A percentile compares a stretch with the other conserved stretches of the same genome.
Evolutionary conservation across 2,888 invertebrate genomes (phyloP).

Genomic region (Neoascia interrupta): DNA sequence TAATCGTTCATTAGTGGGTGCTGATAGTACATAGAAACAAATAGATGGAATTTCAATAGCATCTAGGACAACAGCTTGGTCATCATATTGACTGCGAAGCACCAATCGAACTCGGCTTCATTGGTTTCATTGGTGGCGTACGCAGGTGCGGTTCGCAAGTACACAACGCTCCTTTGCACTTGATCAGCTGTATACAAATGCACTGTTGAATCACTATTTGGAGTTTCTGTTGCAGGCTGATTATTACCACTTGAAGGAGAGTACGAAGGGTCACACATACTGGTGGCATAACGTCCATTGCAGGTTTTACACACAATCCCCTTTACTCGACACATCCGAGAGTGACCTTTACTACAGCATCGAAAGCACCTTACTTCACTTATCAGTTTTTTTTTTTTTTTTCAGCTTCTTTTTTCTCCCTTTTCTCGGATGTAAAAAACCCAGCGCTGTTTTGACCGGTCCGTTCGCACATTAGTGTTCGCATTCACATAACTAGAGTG

Average conservation of each 20-base stretch:
- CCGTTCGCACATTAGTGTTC: too few relatives aligned
- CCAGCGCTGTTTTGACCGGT: conserved; percentile 26
- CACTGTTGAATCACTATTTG: neutral
- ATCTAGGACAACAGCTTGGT: conserved; percentile 18
- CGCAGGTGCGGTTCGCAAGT: conserved; percentile 37
- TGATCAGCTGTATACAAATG: neutral
- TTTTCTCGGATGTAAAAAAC: conserved; percentile 2
- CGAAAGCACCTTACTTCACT: neutral
- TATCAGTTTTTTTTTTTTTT: conserved; percentile 1
- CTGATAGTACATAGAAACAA: conserved; percentile 14
- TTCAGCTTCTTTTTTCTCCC: neutral
- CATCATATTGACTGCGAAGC: conserved; percentile 28
- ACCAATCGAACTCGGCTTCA: conserved; percentile 20
- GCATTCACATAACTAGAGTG: neutral
- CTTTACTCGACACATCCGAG: neutral
- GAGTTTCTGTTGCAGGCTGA: neutral
- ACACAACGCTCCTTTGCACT: conserved; percentile 1
- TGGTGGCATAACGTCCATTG: neutral
- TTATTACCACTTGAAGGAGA: neutral
- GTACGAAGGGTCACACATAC: neutral
- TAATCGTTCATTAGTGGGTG: conserved; percentile 2
- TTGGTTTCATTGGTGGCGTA: conserved; percentile 2
- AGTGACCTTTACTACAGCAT: neutral
- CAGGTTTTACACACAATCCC: neutral
- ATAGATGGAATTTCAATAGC: conserved; percentile 35